Evolutionary conservation across 1,140 invertebrate species (phyloP), one percentile per base, ranked within the genome.

Genomic region (Pseudomyrmex flavicornis): DNA sequence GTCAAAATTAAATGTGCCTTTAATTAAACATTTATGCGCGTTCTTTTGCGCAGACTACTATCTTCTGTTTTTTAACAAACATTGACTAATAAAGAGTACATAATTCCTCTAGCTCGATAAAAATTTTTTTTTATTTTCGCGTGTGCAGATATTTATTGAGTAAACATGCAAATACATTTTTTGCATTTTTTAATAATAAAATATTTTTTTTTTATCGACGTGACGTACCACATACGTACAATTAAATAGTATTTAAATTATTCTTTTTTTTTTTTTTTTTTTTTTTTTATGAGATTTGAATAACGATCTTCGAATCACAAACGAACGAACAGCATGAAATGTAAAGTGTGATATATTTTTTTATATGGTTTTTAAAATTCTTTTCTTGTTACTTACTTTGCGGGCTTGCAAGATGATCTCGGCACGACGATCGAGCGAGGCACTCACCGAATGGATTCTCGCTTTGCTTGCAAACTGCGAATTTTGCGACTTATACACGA

Each of bases 121-220:
- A 80, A 72, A 70, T 20, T 80, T 80, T 80, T 80, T 35, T 80
- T 80, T 35, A 80, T 80, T 80, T 80, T 80, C 22, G 61, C 76
- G 76, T 80, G 76, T 80, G 76, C 76, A 59, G 76, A 80, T 80
- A 80, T 80, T 80, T 80, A 80, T 80, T 72, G 76, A 70, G 66
- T 69, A 80, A 72, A 80, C 66, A 61, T 58, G 76, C 69, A 80
- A 80, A 80, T 80, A 80, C 76, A 72, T 80, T 80, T 69, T 80
- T 80, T 22, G 22, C 66, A 80, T 80, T 80, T 80, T 72, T 72
- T 50, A 68, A 56, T 79, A 69, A 79, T 10, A 58, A 70, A 79
- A 70, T 70, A 44, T 56, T 58, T 79, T 70, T 70, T 65, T 76
- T 80, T 70, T 80, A 80, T 72, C 59, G 72, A 80, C 66, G 70